Base-by-base conservation (phyloP, 2,113 vertebrate genomes). In the Pogona vitticeps region DNA sequence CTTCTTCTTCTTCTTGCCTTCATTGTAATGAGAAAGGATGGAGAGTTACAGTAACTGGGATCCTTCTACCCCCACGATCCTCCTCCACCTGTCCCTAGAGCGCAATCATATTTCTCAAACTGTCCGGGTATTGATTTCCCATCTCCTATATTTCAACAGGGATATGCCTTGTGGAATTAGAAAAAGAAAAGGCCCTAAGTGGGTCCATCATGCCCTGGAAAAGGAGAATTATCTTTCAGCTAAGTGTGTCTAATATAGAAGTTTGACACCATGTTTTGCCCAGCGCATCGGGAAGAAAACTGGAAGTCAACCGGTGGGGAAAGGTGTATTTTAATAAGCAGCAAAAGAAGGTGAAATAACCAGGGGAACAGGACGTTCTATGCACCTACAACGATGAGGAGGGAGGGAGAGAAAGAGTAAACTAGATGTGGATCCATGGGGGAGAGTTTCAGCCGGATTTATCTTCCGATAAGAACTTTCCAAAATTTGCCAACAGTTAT, bases 111-210 rank as follows among this genome's bases (percentile, higher is more conserved):
- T 86, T 86, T 86, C 40, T 79, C 84, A 70, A 79, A 36, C 75
- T 86, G 84, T 79, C 76, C 76, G n/a, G 76, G 58, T 71, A 86
- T 86, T 13, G 84, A 86, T 86, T 79, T 86, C 76, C 76, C 84
- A 70, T 86, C 76, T 59, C 76, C 76, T 79, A 31, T 79, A 86
- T 71, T 86, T 79, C 46, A 79, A 42, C 36, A 13, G 46, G 42
- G 65, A 79, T 59, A 58, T 38, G 65, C 52, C 84, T 67, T 56
- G 36, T 71, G 84, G 84, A 76, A 71, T 56, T n/a, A n/a, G 76
- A 17, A 28, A 78, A 71, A 59, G 65, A 42, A 71, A 71, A 12
- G 65, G 65, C 63, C 84, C 76, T 86, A 59, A 86, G 76, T 79
- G 46, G 58, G 75, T 58, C 84, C 46, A 79, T 85, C 75, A 78